phyloP scores from a whole-genome alignment of 1,140 invertebrate species.

The Zaprionus kolodkinae region DNA sequence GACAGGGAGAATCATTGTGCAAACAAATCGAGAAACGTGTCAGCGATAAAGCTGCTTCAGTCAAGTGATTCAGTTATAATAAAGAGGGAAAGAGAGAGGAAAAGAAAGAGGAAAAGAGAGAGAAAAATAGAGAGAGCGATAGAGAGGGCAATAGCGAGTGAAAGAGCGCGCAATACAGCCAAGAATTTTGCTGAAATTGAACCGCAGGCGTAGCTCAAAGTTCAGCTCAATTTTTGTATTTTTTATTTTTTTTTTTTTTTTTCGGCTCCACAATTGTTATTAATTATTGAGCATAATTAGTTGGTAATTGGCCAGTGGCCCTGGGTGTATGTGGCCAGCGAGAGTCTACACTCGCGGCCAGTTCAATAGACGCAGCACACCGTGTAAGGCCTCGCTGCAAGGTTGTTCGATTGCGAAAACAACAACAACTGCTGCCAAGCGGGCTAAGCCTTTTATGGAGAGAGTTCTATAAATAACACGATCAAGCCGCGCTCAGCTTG shows the following conservation, averaged over 20 bases:
- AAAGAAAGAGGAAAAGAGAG: neutral
- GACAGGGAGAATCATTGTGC: conserved; percentile 33
- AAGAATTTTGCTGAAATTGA: neutral
- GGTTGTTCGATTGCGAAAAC: conserved; percentile 57
- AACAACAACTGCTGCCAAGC: conserved; percentile 8
- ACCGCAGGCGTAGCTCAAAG: conserved; percentile 36
- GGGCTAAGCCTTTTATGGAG: conserved; percentile 33
- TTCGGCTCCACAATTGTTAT: conserved; percentile 15
- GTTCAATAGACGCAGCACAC: conserved; percentile 69
- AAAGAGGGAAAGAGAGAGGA: conserved; percentile 16
- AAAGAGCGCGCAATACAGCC: conserved; percentile 13
- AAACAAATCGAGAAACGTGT: conserved; percentile 77
- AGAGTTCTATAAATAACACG: conserved; percentile 41
- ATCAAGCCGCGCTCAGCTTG: neutral
- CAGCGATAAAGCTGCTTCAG: conserved; percentile 42
- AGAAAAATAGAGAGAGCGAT: conserved; percentile 20
- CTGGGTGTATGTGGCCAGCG: conserved; percentile 16
- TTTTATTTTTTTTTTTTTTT: neutral
- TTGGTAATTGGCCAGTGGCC: conserved; percentile 11
- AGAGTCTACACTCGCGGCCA: conserved; percentile 4
- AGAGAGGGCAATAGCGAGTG: conserved; percentile 12
- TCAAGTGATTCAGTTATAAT: conserved; percentile 32
- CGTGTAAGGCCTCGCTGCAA: conserved; percentile 70
- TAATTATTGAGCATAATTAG: conserved; percentile 44
- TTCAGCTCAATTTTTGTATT: conserved; percentile 40